These are phyloP conservation scores for Laupala kohalensis DNA, from an alignment of 1,140 invertebrate species.

Conservation along the genomic window DNA sequence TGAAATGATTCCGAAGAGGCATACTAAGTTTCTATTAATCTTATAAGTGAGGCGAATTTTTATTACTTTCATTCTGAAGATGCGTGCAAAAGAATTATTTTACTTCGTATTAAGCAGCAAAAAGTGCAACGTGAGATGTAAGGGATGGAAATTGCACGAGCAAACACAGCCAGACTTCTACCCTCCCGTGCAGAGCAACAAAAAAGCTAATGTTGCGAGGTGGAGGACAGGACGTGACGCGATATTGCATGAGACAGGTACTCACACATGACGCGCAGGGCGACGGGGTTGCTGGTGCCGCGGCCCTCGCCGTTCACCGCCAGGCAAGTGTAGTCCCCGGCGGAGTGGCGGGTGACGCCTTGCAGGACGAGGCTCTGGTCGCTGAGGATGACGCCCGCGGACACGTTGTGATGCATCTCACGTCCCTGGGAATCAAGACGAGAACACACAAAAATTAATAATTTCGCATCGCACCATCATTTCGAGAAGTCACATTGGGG, in stretches of 20 bases:
- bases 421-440: conserved; percentile 57
- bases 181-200: not conserved
- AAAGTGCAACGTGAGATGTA: not conserved
- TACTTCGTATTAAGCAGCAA: not conserved
- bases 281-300: conserved; percentile 63
- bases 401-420: conserved; percentile 64
- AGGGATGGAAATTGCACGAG: too few species aligned
- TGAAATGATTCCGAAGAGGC: too few species aligned
- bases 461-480: too few species aligned
- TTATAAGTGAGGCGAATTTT: too few species aligned
- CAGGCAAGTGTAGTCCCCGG: conserved; percentile 68
- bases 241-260: conserved; percentile 20
- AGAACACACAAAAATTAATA: too few species aligned
- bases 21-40: too few species aligned
- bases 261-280: conserved; percentile 70
- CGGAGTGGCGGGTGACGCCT: conserved; percentile 58
- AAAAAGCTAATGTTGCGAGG: not conserved
- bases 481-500: too few species aligned
- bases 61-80: too few species aligned
- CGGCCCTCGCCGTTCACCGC: conserved; percentile 70
- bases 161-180: not conserved
- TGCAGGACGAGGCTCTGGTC: conserved; percentile 72
- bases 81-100: too few species aligned
- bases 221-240: not conserved
- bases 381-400: conserved; percentile 62